Conservation (phyloP, 2,113 vertebrate species). For the Erinaceus europaeus region DNA sequence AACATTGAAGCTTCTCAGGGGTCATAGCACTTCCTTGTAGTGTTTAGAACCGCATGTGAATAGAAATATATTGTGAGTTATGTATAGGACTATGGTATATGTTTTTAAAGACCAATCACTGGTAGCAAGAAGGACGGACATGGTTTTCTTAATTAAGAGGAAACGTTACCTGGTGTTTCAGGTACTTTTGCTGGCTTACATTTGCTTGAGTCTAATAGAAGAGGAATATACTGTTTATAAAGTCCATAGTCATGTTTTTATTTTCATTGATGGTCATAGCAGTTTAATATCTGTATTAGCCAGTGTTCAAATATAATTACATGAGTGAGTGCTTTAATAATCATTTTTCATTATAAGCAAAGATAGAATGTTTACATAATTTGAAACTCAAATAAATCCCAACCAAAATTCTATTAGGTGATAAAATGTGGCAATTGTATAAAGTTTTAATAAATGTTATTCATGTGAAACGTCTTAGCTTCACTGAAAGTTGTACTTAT, state of each 20-base stretch:
- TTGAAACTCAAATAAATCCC: constrained; percentile 50
- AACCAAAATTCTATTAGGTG: constrained; percentile 25
- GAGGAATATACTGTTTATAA: background rate
- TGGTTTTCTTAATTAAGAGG: background rate
- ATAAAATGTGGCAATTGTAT: background rate
- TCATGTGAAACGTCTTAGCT: background rate
- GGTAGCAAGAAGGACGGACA: background rate
- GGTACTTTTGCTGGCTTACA: background rate
- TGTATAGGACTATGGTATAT: no score
- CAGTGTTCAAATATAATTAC: constrained; percentile 37
- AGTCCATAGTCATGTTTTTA: background rate
- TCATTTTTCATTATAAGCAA: constrained; percentile 47
- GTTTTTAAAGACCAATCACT: background rate
- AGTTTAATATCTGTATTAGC: constrained; percentile 22
- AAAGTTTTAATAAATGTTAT: constrained; percentile 19
- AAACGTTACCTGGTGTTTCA: background rate
- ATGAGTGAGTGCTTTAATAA: constrained; percentile 43
- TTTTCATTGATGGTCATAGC: background rate
- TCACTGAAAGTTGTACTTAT: background rate
- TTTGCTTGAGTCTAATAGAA: background rate
- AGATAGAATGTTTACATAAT: constrained; percentile 35
- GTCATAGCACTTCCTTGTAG: no score
- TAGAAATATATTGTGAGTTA: no score
- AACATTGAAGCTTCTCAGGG: no score
- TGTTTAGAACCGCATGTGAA: no score